Base-by-base conservation (phyloP, 2,888 invertebrate genomes). In the Ceraclea dissimilis region DNA sequence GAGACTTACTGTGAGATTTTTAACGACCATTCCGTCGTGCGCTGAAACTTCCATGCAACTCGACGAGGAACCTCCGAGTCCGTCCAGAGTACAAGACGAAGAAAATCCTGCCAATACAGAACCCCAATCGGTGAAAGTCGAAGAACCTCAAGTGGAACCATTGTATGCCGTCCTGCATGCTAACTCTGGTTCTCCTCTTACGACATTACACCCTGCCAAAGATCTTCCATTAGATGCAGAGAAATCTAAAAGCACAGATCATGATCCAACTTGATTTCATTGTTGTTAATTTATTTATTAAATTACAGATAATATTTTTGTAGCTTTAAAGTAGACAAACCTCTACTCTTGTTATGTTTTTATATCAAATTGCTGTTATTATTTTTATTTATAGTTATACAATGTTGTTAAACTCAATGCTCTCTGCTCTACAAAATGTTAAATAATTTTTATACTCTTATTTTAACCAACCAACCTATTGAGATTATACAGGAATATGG, bases 11-110 rank as follows among this genome's bases (percentile, higher is more conserved):
- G 82, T 78, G 58, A 78, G 84, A 39, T 82, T 85, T 64, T 71
- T 87, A 55, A 83, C 86, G 26, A 86, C 86, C 13, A 87, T 87
- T 66, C 86, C 86, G 13, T 86, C 86, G 2, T 85, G 86, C 0
- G 84, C 86, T 1, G 86, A 86, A 67, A 85, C 81, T 63, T 85
- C 84, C 64, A 80, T 85, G 66, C 80, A 83, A 58, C 72, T 82
- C 67, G 85, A 85, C 58, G 85, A 85, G 60, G 84, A 84, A 44
- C 71, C 78, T 6, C 51, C 60, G 11, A 61, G 60, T 59, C 60
- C 60, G n/a, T 56, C 57, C 5, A 43, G 49, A n/a, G 54, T 54
- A n/a, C 52, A 49, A 11, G 49, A 50, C 2, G 58, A 60, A 33
- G 8, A 58, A 18, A 43, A 43, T 13, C 54, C 46, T 20, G 17